Conservation (phyloP, 2,797 vertebrate genomes). For the Menidia menidia region DNA sequence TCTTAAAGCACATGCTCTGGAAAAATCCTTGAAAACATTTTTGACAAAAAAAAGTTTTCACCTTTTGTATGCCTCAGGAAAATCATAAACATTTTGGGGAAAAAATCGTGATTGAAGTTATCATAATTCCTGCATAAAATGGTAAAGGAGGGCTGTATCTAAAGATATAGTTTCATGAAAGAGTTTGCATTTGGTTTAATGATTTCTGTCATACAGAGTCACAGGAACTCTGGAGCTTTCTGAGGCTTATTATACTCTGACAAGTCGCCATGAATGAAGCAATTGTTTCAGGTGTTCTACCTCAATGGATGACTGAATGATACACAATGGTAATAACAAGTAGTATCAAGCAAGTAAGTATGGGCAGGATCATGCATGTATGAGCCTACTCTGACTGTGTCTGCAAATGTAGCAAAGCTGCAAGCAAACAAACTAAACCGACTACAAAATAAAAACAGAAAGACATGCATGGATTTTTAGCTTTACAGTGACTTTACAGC, state of each 20-base stretch:
- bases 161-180: not conserved
- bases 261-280: too few relatives aligned
- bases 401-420: slow-evolving; percentile 8
- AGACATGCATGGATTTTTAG: slow-evolving; percentile 57
- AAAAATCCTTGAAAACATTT: too few relatives aligned
- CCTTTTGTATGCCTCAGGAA: too few relatives aligned
- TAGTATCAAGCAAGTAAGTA: not conserved
- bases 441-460: slow-evolving; percentile 48
- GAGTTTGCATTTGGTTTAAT: not conserved
- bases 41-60: too few relatives aligned
- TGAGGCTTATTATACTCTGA: too few relatives aligned
- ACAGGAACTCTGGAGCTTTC: too few relatives aligned
- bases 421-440: not conserved
- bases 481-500: slow-evolving; percentile 56
- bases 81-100: too few relatives aligned
- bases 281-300: not conserved
- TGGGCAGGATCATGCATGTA: slow-evolving; percentile 5
- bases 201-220: not conserved
- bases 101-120: too few relatives aligned
- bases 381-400: slow-evolving; percentile 19
- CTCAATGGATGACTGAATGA: not conserved
- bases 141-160: not conserved
- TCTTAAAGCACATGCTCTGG: too few relatives aligned
- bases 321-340: slow-evolving; percentile 6
- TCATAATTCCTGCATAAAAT: too few relatives aligned